Conservation (phyloP, 2,113 vertebrate species). For the Sceloporus undulatus region DNA sequence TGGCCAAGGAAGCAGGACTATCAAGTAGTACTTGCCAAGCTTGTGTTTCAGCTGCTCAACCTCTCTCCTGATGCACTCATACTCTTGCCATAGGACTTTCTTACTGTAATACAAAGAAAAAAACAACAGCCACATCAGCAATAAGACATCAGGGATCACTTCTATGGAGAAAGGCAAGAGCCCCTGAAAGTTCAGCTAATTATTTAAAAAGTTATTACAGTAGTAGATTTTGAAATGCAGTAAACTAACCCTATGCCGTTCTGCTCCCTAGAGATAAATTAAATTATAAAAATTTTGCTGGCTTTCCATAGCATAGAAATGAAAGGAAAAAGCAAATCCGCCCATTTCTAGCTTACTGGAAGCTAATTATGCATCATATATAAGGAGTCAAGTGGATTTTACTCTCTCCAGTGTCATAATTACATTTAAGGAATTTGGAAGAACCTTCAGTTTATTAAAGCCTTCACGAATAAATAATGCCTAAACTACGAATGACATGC, state of each 20-base stretch:
- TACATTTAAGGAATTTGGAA: background rate
- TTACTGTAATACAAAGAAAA: conserved; percentile 66
- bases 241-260: background rate
- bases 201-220: background rate
- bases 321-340: background rate
- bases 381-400: background rate
- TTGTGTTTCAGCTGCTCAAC: conserved; percentile 81
- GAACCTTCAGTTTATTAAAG: background rate
- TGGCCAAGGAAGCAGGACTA: conserved; percentile 1
- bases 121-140: background rate
- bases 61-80: conserved; percentile 79
- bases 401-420: background rate
- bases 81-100: conserved; percentile 79
- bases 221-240: background rate
- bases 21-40: conserved; percentile 74
- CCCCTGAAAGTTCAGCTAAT: conserved; percentile 11
- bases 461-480: background rate
- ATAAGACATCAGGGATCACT: background rate
- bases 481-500: background rate
- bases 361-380: background rate
- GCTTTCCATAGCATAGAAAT: background rate
- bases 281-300: background rate
- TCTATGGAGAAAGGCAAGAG: background rate
- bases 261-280: background rate
- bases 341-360: background rate